Percentiles rank a stretch among this genome's conserved stretches.
These are phyloP conservation scores for Melinaea marsaeus DNA, from an alignment of 2,888 invertebrate species.

Conservation along the genomic window DNA sequence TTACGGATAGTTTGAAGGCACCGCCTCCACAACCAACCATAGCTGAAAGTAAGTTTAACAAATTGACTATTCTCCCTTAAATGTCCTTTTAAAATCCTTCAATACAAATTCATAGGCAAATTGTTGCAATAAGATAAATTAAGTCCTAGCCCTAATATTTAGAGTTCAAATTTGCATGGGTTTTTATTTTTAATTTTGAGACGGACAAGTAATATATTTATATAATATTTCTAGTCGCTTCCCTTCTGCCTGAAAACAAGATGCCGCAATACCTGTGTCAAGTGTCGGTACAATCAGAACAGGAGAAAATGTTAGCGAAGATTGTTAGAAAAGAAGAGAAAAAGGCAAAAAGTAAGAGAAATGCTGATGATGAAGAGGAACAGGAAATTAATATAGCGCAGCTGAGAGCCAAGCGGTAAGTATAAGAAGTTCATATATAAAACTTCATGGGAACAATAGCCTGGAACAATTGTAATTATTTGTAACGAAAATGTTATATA, in stretches of 20 bases:
- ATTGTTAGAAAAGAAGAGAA: slow-evolving; percentile 91
- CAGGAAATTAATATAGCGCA: slow-evolving; percentile 73
- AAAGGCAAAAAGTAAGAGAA: slow-evolving; percentile 76
- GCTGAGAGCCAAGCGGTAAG: slow-evolving; percentile 74
- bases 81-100: neutral
- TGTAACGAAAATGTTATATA: too few relatives aligned
- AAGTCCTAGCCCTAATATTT: neutral
- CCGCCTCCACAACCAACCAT: slow-evolving; percentile 51
- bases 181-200: neutral
- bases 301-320: slow-evolving; percentile 87
- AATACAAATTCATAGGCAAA: neutral
- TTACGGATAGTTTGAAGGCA: slow-evolving; percentile 60
- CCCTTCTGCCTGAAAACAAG: slow-evolving; percentile 63
- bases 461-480: too few relatives aligned
- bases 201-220: neutral
- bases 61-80: too few relatives aligned
- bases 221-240: slow-evolving; percentile 45
- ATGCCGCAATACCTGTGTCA: slow-evolving; percentile 86
- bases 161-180: neutral
- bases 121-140: neutral
- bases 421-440: too few relatives aligned
- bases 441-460: too few relatives aligned
- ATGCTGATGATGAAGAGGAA: slow-evolving; percentile 65
- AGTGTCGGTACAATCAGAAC: slow-evolving; percentile 89
- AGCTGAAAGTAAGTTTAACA: slow-evolving; percentile 53